Evolutionary conservation across 2,113 vertebrate genomes (phyloP), one percentile per base, ranked within the genome.

Genomic region (Ploceus nigricollis): DNA sequence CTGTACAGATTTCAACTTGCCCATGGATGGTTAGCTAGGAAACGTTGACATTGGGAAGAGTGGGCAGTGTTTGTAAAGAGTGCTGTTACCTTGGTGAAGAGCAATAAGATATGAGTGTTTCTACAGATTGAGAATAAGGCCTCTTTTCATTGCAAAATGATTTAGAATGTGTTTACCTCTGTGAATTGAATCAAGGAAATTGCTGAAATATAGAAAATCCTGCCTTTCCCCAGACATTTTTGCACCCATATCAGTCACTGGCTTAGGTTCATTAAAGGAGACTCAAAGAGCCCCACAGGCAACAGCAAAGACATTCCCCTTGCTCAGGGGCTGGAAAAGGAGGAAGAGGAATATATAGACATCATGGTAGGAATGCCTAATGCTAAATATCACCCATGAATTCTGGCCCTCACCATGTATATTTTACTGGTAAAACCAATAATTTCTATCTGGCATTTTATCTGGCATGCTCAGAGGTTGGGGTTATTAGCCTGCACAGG

Each of bases 61-160:
- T 7, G 19, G 15, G 28, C 9, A 39, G 10, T 1, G 2, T 57
- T 78, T 17, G 2, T 20, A 23, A 1, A 16, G n/a, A 33, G 5
- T 53, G 9, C 8, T 40, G 11, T 30, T 40, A 15, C 11, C 19
- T 61, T 53, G 31, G 5, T 39, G 40, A 70, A 65, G 15, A 77
- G 6, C 10, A 88, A 9, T 37, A 78, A 35, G 3, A 33, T 6
- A 9, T 8, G 9, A 20, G 5, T 14, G 15, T 37, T 87, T 75
- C 61, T n/a, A 11, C 37, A 82, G 28, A 23, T 57, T 79, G 40
- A 78, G n/a, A 64, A 64, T 56, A 84, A 82, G 8, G 37, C 51
- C 22, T 60, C 28, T 17, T n/a, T 57, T 45, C 35, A 30, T 53
- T 37, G 13, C 7, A 72, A 65, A 85, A 51, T 39, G 0, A 40